These are phyloP conservation scores for Dendrocopos noguchii DNA, from an alignment of 2,113 vertebrate genomes.

Conservation along the genomic window DNA sequence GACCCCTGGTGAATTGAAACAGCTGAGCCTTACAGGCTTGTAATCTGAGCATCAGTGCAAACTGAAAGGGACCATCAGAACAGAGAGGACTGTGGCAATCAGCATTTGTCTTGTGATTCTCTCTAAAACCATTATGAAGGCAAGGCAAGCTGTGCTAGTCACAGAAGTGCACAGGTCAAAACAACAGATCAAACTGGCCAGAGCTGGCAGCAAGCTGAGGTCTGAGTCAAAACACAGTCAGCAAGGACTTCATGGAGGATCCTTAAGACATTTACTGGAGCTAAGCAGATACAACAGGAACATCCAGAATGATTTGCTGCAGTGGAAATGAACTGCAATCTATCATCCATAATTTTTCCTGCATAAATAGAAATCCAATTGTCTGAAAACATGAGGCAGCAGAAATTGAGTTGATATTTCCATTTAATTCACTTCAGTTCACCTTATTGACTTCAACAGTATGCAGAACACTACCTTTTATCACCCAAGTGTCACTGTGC, in stretches of 20 bases:
- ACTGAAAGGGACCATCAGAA: not conserved
- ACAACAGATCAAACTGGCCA: not conserved
- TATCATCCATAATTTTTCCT: constrained; percentile 1
- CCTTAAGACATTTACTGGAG: not conserved
- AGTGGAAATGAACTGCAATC: not conserved
- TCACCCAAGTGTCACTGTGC: not conserved
- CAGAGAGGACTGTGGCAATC: not conserved
- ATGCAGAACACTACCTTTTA: constrained; percentile 8
- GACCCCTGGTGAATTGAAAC: not conserved
- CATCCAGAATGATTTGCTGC: not conserved
- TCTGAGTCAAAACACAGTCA: not conserved
- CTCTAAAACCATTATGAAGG: not conserved
- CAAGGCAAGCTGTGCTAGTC: not conserved
- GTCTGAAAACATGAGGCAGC: constrained; percentile 46
- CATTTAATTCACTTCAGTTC: constrained; percentile 32
- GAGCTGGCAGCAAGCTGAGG: not conserved
- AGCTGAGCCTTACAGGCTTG: not conserved
- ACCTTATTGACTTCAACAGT: constrained; percentile 15
- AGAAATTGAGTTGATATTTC: constrained; percentile 33
- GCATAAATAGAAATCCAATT: constrained; percentile 31
- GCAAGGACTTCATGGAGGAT: not conserved
- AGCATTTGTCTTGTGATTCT: not conserved
- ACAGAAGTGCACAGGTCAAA: not conserved
- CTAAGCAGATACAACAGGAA: not conserved
- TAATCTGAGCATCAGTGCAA: not conserved